Evolutionary conservation across 2,113 vertebrate genomes (phyloP).

Genomic region (Saimiri boliviensis): DNA sequence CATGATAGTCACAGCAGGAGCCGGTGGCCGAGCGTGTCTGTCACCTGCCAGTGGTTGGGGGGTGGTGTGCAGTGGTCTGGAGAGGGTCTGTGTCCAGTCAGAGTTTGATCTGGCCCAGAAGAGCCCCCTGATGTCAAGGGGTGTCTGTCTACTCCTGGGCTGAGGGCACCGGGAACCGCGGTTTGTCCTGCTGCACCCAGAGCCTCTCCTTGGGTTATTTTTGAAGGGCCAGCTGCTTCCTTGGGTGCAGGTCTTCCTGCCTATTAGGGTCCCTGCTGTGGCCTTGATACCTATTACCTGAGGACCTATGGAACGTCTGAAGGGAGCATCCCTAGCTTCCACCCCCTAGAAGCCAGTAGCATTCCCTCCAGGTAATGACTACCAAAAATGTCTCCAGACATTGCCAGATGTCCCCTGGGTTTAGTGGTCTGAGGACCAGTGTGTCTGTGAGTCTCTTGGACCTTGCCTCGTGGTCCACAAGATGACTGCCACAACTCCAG

Average conservation of each 20-base stretch:
- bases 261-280: background rate
- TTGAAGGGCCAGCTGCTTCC: background rate
- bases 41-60: too few relatives aligned
- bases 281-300: accelerated
- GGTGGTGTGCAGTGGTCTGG: background rate
- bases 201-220: background rate
- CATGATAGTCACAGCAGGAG: accelerated
- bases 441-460: background rate
- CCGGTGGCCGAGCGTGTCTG: accelerated
- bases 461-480: background rate
- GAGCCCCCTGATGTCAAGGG: background rate
- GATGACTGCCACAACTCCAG: background rate
- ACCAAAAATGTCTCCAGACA: background rate
- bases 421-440: background rate
- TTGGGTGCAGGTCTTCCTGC: background rate
- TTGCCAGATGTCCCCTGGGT: too few relatives aligned
- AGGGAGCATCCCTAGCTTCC: background rate
- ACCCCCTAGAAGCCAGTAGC: background rate
- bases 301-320: background rate
- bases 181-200: background rate
- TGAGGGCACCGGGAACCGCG: background rate
- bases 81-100: background rate
- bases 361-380: background rate
- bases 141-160: background rate
- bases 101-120: background rate